Percentiles rank a stretch among this genome's conserved stretches.
phyloP scores from a whole-genome alignment of 1,140 invertebrate genomes.

The Trachymyrmex septentrionalis region DNA sequence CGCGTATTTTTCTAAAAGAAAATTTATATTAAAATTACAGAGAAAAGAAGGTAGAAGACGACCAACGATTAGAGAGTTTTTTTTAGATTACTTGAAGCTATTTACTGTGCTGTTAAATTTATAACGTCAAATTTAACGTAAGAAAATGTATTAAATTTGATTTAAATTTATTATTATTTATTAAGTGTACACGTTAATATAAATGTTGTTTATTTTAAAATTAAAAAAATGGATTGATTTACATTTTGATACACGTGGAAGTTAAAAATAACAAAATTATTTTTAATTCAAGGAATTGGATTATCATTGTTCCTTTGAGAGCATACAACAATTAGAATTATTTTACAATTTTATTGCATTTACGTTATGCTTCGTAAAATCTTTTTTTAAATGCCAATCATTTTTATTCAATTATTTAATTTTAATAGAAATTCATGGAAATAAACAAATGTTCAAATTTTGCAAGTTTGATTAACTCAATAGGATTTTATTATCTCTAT shows the following conservation, averaged over 20 bases:
- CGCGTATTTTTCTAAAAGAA: slow-evolving; percentile 46
- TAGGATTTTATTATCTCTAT: not conserved
- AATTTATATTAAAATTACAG: slow-evolving; percentile 26
- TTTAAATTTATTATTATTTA: no score
- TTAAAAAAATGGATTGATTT: no score
- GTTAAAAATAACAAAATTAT: no score
- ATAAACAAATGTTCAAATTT: not conserved
- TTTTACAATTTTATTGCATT: not conserved
- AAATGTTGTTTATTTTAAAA: no score
- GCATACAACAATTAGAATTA: not conserved
- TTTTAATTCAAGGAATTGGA: no score
- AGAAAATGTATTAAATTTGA: no score
- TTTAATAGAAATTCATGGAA: not conserved
- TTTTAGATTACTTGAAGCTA: not conserved
- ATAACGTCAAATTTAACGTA: no score
- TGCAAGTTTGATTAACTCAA: not conserved
- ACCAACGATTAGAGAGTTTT: not conserved
- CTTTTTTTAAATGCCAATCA: not conserved
- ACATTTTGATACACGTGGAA: no score
- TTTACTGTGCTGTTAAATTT: no score
- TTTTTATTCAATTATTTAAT: not conserved
- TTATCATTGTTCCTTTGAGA: no score
- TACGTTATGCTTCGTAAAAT: not conserved
- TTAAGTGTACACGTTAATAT: no score
- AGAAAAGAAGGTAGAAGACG: slow-evolving; percentile 42